phyloP scores from a whole-genome alignment of 2,888 invertebrate species.

The Lithophane socia region DNA sequence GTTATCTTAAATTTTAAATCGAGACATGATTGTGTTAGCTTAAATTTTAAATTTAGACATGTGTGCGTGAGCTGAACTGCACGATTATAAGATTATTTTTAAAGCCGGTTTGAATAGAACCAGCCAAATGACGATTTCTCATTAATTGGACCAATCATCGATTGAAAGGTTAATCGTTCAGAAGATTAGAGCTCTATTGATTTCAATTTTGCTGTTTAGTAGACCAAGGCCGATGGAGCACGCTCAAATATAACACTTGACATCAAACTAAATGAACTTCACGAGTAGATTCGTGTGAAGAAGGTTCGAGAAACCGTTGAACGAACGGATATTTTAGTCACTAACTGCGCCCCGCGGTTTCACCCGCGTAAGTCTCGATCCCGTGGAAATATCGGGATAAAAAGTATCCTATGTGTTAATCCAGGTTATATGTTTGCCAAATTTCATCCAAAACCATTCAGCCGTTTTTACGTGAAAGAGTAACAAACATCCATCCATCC shows the following conservation, averaged over 20 bases:
- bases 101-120: conserved; percentile 13
- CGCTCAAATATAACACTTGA: conserved; percentile 60
- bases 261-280: conserved; percentile 58
- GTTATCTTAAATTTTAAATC: too few species aligned
- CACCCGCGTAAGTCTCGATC: too few species aligned
- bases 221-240: conserved; percentile 63
- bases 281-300: conserved; percentile 44
- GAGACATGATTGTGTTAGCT: too few species aligned
- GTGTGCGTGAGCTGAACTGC: neutral
- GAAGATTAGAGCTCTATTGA: conserved; percentile 63
- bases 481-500: too few species aligned
- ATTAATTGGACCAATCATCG: conserved; percentile 35
- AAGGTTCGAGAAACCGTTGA: conserved; percentile 40
- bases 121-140: conserved; percentile 26
- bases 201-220: conserved; percentile 59
- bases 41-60: too few species aligned
- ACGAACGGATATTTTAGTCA: conserved; percentile 12
- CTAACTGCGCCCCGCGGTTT: too few species aligned
- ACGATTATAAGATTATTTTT: conserved; percentile 4
- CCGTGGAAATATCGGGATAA: too few species aligned
- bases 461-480: too few species aligned
- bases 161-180: conserved; percentile 61
- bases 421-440: too few species aligned
- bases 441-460: too few species aligned
- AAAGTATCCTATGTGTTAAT: too few species aligned